Evolutionary conservation across 2,797 vertebrate species (phyloP), one percentile per base, ranked within the genome.

Genomic region (Spea hammondii): DNA sequence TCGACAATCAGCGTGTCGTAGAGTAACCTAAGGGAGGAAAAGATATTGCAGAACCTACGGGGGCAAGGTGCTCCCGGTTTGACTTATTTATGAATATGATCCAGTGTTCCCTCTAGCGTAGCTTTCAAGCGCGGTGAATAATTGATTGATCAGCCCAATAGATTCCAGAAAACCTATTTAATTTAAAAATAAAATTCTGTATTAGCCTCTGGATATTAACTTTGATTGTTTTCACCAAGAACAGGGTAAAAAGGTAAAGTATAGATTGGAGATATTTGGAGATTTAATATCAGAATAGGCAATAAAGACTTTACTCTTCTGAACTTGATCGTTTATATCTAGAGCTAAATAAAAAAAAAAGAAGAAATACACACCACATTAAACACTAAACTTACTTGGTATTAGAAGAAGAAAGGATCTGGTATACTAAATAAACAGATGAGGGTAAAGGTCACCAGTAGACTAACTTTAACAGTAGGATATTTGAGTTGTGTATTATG

Each of bases 101-200:
- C 72, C 11, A 4, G 17, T 70, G 12, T n/a, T 54, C 12, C 64
- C 12, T 55, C 11, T 2, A 32, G 45, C 14, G 6, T 14, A 11
- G 3, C 54, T 14, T 17, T 45, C 69, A n/a, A 9, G 53, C 32
- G 47, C 32, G 49, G 47, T 17, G 46, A 69, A 60, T 68, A 73
- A 69, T 48, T 72, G 17, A 80, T 57, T 53, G 68, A 67, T 59
- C 54, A 45, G 9, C 4, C 8, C 59, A 14, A 76, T 64, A 65
- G 79, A 76, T 80, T 72, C 72, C n/a, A 51, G 32, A 59, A 68
- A 80, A 62, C 9, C 11, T 32, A 53, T 71, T 75, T 60, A 45
- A 80, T 76, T 59, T 76, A 11, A 80, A 32, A 17, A 50, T 9
- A 65, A 71, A 76, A 80, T 80, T 72, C 32, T 44, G 9, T 45